Base-by-base conservation (phyloP, 2,797 vertebrate genomes). In the Haliaeetus albicilla region DNA sequence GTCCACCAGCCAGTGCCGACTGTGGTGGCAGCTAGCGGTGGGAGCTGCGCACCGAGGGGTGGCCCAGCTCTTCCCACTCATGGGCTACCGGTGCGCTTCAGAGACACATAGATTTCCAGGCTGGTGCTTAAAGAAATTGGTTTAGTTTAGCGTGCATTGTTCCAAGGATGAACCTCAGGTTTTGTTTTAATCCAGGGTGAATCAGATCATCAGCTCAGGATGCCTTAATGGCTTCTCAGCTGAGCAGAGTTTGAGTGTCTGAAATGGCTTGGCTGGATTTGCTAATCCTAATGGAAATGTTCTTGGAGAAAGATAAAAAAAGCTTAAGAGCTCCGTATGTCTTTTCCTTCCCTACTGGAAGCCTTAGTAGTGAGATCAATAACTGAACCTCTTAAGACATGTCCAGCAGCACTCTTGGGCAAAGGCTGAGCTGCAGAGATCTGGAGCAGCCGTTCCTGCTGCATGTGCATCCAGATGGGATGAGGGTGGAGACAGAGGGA, bases 101-200 rank as follows among this genome's bases (percentile, higher is more conserved):
- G 69, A 54, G n/a, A 69, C 22, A 31, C 0, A 1, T 48, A 7
- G 85, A 49, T 71, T 85, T 83, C 54, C 24, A 80, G 46, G 27
- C 49, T 84, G 17, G 13, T 79, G 25, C 60, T 77, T 93, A 73
- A 85, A 70, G 54, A 82, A 85, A 13, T 61, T n/a, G 31, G 31
- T 96, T 91, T 84, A 3, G 7, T 91, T 85, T 87, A 90, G n/a
- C 39, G n/a, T 79, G 37, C 16, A 9, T 89, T 93, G 70, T 91
- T 93, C 70, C 64, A 81, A 96, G 61, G 75, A 83, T 93, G 64
- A 56, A 89, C 46, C 43, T 60, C 64, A 56, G 78, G 61, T 60
- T 92, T 92, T 79, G 6, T 76, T 95, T 91, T 84, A 86, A 63
- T 94, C 48, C 41, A 37, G 73, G n/a, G 39, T 86, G 84, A 87